Evolutionary conservation across 2,888 invertebrate genomes (phyloP).

Genomic region (Nowickia ferox): DNA sequence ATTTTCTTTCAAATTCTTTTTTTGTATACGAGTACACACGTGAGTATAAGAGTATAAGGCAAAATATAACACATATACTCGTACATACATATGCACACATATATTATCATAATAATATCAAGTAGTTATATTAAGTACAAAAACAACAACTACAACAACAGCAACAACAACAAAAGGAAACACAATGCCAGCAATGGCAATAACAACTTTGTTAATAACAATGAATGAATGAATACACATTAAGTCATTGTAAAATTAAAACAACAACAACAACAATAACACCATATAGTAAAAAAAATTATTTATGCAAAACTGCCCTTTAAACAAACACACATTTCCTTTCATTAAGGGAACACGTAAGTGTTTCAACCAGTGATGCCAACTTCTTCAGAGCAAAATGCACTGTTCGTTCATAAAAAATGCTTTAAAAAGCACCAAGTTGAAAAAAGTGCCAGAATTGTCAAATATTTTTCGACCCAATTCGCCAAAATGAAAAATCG

Average conservation of each 20-base stretch:
- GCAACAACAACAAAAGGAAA: slow-evolving; percentile 8
- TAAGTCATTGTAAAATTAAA: slow-evolving; percentile 77
- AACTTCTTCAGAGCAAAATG: no score
- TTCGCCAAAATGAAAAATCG: no score
- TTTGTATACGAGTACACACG: not conserved
- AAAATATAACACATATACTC: not conserved
- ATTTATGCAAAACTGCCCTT: slow-evolving; percentile 77
- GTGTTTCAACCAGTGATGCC: no score
- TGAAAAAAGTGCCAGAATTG: no score
- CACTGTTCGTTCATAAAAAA: no score
- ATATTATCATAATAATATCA: slow-evolving; percentile 24
- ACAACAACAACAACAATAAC: slow-evolving; percentile 25
- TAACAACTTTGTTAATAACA: slow-evolving; percentile 62
- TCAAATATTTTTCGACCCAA: no score
- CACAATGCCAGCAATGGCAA: slow-evolving; percentile 38
- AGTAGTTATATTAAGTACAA: slow-evolving; percentile 23
- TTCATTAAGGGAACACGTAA: slow-evolving; percentile 40
- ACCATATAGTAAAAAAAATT: slow-evolving; percentile 67
- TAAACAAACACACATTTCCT: slow-evolving; percentile 44
- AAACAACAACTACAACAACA: slow-evolving; percentile 8
- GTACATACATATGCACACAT: not conserved
- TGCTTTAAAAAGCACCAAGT: no score
- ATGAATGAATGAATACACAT: slow-evolving; percentile 72
- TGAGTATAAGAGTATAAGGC: not conserved
- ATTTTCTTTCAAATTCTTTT: slow-evolving; percentile 3